Evolutionary conservation across 2,888 invertebrate genomes (phyloP), one percentile per base, ranked within the genome.

Genomic region (Cecidostiba fungosa): DNA sequence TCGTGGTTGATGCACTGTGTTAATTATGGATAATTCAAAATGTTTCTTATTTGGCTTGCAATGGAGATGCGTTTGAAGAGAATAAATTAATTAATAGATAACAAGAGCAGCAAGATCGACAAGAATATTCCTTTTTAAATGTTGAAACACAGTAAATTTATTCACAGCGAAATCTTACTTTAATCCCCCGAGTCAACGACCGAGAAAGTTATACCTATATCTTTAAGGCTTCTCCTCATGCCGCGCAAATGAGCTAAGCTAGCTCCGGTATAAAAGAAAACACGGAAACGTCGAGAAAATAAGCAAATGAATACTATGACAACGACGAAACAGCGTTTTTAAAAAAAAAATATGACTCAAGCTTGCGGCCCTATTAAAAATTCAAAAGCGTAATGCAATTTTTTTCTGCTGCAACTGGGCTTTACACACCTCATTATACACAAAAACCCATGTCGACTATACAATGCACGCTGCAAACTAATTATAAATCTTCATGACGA

Each of bases 161-260:
- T 54, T 59, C n/a, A 2, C 54, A n/a, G n/a, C 23, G 54, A 23
- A 59, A n/a, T 26, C 66, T 66, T 66, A 14, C 66, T 66, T 4
- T 74, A 29, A 26, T 74, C n/a, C 54, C 29, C 26, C 32, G 32
- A 76, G 76, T 76, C 76, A 76, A 54, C 32, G 76, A 76, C 76
- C n/a, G 54, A 29, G 76, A 54, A 32, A 54, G 12, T 54, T 76
- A 76, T 76, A 3, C 19, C 8, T 6, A 3, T n/a, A 76, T 26
- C 32, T 54, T 29, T 76, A 32, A 26, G 74, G 74, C 47, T 50
- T n/a, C n/a, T 76, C 76, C 32, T 54, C 32, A 54, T 76, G 29
- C 29, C 29, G 54, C 32, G 54, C 32, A 76, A 50, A 54, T 36
- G 76, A 47, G 54, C n/a, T 76, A 54, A 76, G 10, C 54, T 36